phyloP scores from a whole-genome alignment of 1,140 invertebrate species.

The Zaprionus davidi region DNA sequence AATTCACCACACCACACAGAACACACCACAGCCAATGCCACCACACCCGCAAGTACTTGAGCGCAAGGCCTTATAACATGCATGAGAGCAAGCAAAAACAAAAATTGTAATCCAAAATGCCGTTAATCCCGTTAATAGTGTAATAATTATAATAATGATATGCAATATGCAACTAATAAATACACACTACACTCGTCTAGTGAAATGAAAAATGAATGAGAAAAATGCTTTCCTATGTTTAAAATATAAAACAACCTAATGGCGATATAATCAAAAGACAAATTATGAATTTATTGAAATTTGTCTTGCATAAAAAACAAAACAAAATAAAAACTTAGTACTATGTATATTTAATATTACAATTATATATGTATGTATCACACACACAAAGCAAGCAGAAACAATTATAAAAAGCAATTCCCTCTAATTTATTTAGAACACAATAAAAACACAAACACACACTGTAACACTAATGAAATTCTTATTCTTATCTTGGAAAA shows the following conservation, averaged over 20 bases:
- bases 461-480: slow-evolving; percentile 65
- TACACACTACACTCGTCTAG: slow-evolving; percentile 52
- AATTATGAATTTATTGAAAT: slow-evolving; percentile 36
- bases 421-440: slow-evolving; percentile 78
- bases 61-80: slow-evolving; percentile 76
- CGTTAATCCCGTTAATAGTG: slow-evolving; percentile 67
- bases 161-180: slow-evolving; percentile 47
- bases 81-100: slow-evolving; percentile 53
- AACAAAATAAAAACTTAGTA: slow-evolving; percentile 49
- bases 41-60: slow-evolving; percentile 73
- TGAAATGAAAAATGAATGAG: slow-evolving; percentile 62
- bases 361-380: slow-evolving; percentile 51
- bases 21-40: slow-evolving; percentile 20
- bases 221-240: slow-evolving; percentile 78
- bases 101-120: slow-evolving; percentile 28
- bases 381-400: slow-evolving; percentile 43
- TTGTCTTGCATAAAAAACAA: slow-evolving; percentile 46
- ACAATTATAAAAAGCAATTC: slow-evolving; percentile 66
- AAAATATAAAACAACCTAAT: slow-evolving; percentile 46
- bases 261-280: slow-evolving; percentile 80
- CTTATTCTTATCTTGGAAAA: slow-evolving; percentile 61
- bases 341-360: slow-evolving; percentile 77
- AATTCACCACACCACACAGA: slow-evolving; percentile 27
- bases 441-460: slow-evolving; percentile 35
- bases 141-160: slow-evolving; percentile 35